Evolutionary conservation across 2,888 invertebrate species (phyloP), one percentile per base, ranked within the genome.

Genomic region (Caenorhabditis zanzibari): DNA sequence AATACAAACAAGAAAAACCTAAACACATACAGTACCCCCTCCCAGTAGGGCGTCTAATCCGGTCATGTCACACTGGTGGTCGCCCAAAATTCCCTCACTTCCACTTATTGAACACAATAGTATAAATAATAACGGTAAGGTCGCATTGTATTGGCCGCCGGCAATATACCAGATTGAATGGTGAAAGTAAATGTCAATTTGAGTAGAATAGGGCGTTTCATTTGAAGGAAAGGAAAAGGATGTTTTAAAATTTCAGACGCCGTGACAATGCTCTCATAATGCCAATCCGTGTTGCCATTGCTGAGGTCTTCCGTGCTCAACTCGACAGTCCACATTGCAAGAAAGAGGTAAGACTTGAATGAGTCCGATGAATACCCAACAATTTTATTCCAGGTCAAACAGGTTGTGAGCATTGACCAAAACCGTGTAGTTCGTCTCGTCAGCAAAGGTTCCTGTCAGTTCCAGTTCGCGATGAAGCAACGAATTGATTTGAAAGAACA

Each of bases 401-500:
- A 82, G 47, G 86, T 90, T 19, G 88, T 86, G 7, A 85, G 85
- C 38, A 86, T 92, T 59, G 90, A 91, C 44, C 85, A 88, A 26
- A 87, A 89, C 59, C 83, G 85, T 14, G 52, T 58, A 1, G 91
- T 92, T 28, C 88, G 88, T 58, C 81, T 92, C 10, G 77, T 87
- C 12, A 88, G 89, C 52, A 92, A 92, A 73, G 92, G 92, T 24
- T 82, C 74, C n/a, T 92, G 92, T 64, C 91, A 92, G 47, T 92
- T 92, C 76, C 91, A 92, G 87, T 92, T 92, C 73, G 92, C 92
- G 9, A 88, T 91, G 89, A 92, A 92, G 74, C 92, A 92, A 68
- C 76, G 89, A 61, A 90, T 92, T 44, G 91, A 90, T 44, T 77
- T 92, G 64, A 90, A 89, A 49, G 92, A 92, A 64, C 66, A 81